Base-by-base conservation (phyloP, 64 coral and sea anemone species). In the Montipora capricornis region DNA sequence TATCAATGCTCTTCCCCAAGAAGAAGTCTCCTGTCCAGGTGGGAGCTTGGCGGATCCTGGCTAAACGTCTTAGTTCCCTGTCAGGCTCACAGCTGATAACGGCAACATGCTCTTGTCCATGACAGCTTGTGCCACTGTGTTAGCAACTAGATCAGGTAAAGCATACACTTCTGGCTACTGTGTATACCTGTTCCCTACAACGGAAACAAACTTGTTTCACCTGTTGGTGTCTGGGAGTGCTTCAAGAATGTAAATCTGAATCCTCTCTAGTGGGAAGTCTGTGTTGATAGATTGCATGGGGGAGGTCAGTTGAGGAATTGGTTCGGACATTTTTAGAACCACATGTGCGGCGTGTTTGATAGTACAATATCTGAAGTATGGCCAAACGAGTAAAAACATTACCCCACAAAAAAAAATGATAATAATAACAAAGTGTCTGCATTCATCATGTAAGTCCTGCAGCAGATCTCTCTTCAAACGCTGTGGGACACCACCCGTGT, bases 231-330 rank as follows among this genome's bases (percentile, higher is more conserved):
- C 89, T 68, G 89, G 89, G 57, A 91, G 78, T 60, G 89, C 77
- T 67, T 78, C 89, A 48, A 91, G 66, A 73, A 83, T 82, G 76
- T 91, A 44, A 15, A 91, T 74, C 16, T 80, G 77, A 50, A 91
- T 82, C 11, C 89, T 91, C 70, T 91, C 89, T 12, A 91, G 49
- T 68, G 90, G 90, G 29, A 71, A 82, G 77, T 79, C 90, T 67
- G 80, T 74, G 46, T 91, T 91, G 75, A 80, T 91, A 73, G 76
- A 80, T 29, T 80, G 20, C 89, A 91, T 81, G 20, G 78, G 89
- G 44, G 64, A 53, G 77, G 60, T 91, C 4, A 78, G 76, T n/a
- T 78, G 89, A n/a, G 78, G 76, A 80, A 81, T 81, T 17, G 78
- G 89, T 2, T 44, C 62, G 3, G 37, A 37, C 37, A 1, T 91